Base-by-base conservation (phyloP, 2,888 invertebrate species). In the Chelonus formosanus region DNA sequence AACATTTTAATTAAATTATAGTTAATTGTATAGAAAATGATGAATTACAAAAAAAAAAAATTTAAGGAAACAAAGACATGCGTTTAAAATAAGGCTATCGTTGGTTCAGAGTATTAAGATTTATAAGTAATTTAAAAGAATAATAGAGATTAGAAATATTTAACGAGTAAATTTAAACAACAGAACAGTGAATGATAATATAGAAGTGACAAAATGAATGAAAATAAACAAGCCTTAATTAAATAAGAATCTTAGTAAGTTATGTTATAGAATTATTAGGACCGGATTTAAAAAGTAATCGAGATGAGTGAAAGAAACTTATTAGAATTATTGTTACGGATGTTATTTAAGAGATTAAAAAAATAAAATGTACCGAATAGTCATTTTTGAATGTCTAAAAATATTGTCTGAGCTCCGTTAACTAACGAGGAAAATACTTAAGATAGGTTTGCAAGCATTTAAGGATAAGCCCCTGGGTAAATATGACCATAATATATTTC, bases 321-420 rank as follows among this genome's bases (percentile, higher is more conserved):
- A 74, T 75, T 76, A 79, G 78, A 78, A 76, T 76, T 74, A 77
- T 77, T 79, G 75, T 78, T 78, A 76, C 73, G 73, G 68, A 76
- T 75, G 77, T 75, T 76, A 73, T 76, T 76, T 78, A 76, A 77
- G 69, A 68, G 64, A 68, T 68, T 69, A 67, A 56, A 50, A 63
- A 48, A 48, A 62, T 40, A 54, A 61, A 67, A 65, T 60, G 67
- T 72, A 73, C 59, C 68, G 64, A 68, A 63, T 69, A 70, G 68
- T 67, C 69, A 52, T 40, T 40, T 71, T 70, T 58, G 63, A 67
- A 64, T 67, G 60, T 59, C 6, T 45, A 45, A 56, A 63, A 20
- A 10, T 43, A 54, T 31, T 62, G 58, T 64, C 64, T 58, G 64
- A 58, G 36, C 44, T 58, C 53, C 58, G 52, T 65, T 65, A 47